phyloP scores from a whole-genome alignment of 2,888 invertebrate species.

The Ommatoiulus sabulosus region DNA sequence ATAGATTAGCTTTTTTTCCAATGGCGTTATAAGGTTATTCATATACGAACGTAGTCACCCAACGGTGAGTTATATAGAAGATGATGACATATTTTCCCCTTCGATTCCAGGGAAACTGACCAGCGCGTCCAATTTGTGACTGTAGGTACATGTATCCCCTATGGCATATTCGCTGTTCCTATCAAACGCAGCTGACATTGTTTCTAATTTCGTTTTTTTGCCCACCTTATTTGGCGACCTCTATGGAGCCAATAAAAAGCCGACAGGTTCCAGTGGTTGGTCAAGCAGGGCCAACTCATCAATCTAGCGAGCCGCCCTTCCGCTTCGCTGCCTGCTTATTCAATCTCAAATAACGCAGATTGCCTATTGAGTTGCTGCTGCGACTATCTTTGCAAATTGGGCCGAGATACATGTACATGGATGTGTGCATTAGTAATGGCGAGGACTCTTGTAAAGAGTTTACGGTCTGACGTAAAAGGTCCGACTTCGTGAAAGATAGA shows the following conservation, averaged over 20 bases:
- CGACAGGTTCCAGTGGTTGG: conserved; percentile 26
- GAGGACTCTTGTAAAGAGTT: not conserved
- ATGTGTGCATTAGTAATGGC: not conserved
- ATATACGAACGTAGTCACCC: not conserved
- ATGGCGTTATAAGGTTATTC: not conserved
- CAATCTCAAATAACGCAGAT: not conserved
- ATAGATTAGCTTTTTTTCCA: not conserved
- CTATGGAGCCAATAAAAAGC: not conserved
- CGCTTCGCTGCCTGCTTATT: not conserved
- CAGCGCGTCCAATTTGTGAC: not conserved
- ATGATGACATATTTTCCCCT: not conserved
- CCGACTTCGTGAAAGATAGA: not conserved
- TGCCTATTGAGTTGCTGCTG: not conserved
- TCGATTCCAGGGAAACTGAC: not conserved
- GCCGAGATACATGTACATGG: not conserved
- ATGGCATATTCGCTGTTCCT: not conserved
- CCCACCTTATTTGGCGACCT: not conserved
- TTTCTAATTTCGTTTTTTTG: conserved; percentile 25
- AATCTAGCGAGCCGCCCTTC: not conserved
- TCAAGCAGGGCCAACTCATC: conserved; percentile 12
- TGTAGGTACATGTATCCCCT: not conserved
- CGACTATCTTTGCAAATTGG: not conserved
- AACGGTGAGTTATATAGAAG: not conserved
- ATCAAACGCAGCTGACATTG: conserved; percentile 24
- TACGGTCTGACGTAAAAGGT: not conserved